Conservation (phyloP, 2,888 invertebrate species). For the Syrista parreyssii region DNA sequence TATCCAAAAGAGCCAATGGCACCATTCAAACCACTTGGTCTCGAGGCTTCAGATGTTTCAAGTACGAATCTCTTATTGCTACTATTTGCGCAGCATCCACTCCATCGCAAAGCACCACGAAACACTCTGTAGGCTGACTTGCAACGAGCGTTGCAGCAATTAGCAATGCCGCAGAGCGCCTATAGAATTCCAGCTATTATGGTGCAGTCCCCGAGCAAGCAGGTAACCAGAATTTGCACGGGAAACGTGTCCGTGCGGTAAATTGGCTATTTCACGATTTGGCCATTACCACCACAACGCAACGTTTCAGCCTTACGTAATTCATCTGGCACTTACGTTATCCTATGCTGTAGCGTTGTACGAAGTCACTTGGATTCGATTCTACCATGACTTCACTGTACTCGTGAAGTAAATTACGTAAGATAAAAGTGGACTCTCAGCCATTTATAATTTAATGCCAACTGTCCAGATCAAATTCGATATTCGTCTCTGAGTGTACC, state of each 20-base stretch:
- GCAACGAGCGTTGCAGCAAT: slow-evolving; percentile 6
- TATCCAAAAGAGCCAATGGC: background rate
- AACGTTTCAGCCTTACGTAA: background rate
- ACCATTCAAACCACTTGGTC: background rate
- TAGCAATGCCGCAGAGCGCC: slow-evolving; percentile 10
- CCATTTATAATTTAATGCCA: background rate
- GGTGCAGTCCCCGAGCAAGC: background rate
- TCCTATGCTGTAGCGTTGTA: background rate
- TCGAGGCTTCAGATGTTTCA: background rate
- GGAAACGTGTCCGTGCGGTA: slow-evolving; percentile 3
- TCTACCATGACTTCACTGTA: background rate
- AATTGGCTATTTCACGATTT: slow-evolving; percentile 6
- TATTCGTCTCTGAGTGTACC: background rate
- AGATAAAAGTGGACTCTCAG: background rate
- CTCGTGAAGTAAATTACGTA: background rate
- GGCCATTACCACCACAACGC: background rate
- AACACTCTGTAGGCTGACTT: background rate
- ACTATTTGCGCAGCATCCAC: background rate
- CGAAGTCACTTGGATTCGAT: background rate
- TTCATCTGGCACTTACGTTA: background rate
- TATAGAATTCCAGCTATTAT: background rate
- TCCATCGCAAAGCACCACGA: background rate
- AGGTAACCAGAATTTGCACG: background rate
- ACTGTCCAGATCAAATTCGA: background rate
- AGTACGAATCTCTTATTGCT: background rate